Evolutionary conservation across 2,113 vertebrate genomes (phyloP).

Genomic region (Naja naja): DNA sequence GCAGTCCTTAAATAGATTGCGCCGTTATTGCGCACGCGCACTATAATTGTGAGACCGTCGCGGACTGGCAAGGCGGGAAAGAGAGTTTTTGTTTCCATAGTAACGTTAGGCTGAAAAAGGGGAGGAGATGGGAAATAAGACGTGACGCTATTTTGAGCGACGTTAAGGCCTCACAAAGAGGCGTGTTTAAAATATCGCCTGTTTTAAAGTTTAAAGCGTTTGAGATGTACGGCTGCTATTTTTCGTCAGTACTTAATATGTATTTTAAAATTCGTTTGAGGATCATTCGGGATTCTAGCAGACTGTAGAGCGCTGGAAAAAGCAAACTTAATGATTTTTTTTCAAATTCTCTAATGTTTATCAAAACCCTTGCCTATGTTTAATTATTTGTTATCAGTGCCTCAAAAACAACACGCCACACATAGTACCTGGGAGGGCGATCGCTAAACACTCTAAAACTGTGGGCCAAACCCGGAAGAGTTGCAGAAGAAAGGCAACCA

Average conservation of each 20-base stretch:
- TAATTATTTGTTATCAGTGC: neutral
- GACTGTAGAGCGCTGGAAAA: neutral
- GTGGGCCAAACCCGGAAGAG: neutral
- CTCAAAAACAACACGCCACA: neutral
- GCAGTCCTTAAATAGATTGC: neutral
- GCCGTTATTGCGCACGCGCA: slow-evolving; percentile 17
- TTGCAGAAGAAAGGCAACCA: neutral
- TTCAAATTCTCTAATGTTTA: neutral
- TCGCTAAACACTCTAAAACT: neutral
- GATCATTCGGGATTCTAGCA: neutral
- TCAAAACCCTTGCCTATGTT: neutral
- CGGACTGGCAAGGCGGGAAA: slow-evolving; percentile 8
- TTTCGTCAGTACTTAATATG: neutral
- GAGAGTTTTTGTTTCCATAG: neutral
- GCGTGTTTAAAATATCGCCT: neutral
- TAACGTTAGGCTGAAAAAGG: neutral
- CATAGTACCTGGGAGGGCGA: neutral
- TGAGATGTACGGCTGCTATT: neutral
- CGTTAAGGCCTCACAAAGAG: neutral
- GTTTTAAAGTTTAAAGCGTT: neutral
- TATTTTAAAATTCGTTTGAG: neutral
- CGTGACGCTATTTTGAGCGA: neutral
- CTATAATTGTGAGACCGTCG: neutral
- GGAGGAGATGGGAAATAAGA: neutral
- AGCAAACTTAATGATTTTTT: neutral